A percentile compares a stretch with the other conserved stretches of the same genome.
phyloP scores from a whole-genome alignment of 1,140 invertebrate species.

The Aphelenchoides besseyi region DNA sequence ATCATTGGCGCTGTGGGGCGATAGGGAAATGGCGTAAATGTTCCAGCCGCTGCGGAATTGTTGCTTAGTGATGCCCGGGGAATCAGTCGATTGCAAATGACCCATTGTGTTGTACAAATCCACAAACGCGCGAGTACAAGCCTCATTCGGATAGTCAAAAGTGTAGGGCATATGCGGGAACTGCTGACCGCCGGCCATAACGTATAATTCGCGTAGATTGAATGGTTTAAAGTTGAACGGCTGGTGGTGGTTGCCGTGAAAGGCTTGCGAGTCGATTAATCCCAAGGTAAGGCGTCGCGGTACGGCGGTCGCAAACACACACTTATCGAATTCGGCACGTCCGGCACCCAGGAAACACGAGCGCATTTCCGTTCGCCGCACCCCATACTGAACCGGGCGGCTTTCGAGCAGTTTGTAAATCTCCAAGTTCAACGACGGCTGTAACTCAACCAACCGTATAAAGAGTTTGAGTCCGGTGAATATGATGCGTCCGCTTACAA shows the following conservation, averaged over 20 bases:
- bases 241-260: neutral
- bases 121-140: slow-evolving; percentile 26
- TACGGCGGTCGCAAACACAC: neutral
- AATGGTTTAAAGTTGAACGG: slow-evolving; percentile 37
- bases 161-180: slow-evolving; percentile 18
- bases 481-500: neutral
- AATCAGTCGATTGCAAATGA: neutral
- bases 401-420: slow-evolving; percentile 20
- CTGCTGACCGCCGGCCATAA: slow-evolving; percentile 20
- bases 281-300: slow-evolving; percentile 19
- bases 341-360: slow-evolving; percentile 11
- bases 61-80: slow-evolving; percentile 26
- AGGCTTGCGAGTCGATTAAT: slow-evolving; percentile 10
- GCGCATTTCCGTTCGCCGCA: slow-evolving; percentile 22
- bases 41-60: slow-evolving; percentile 25
- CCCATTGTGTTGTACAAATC: slow-evolving; percentile 33
- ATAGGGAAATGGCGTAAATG: slow-evolving; percentile 29
- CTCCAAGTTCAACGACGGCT: slow-evolving; percentile 29
- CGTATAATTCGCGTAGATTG: slow-evolving; percentile 21
- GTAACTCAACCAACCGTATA: slow-evolving; percentile 26
- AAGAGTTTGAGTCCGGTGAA: slow-evolving; percentile 21
- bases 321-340: slow-evolving; percentile 20
- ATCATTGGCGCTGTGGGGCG: slow-evolving; percentile 27
- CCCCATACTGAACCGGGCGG: slow-evolving; percentile 23
- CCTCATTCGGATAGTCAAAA: neutral